Evolutionary conservation across 2,113 vertebrate species (phyloP), one percentile per base, ranked within the genome.

Genomic region (Tetrao urogallus): DNA sequence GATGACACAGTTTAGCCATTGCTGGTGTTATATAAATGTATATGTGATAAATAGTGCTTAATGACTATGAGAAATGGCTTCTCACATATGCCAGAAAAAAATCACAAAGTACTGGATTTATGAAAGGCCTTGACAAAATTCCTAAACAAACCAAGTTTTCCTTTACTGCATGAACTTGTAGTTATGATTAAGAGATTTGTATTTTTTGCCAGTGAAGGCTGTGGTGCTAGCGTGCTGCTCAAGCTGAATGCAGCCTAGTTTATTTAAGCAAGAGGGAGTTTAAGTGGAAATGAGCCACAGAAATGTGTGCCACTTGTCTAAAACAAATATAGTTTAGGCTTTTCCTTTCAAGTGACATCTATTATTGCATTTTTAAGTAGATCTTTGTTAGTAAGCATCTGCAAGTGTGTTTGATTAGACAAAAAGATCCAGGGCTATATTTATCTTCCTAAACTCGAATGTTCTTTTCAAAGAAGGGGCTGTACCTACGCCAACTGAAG

Each of bases 301-400:
- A 80, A 86, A 95, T 74, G 63, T 81, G 61, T 80, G 73, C 85
- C 90, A 85, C 92, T 96, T 96, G 92, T 91, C 84, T 95, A 96
- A 96, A 95, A 82, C 91, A 97, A 96, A 95, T 71, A 92, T 61
- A 70, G 54, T 87, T 79, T 82, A 43, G 63, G 24, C 76, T 83
- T 87, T 92, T 73, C 77, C 84, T 66, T 82, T 6, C 28, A 94
- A 94, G 75, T 63, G 43, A 86, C 52, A 89, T 82, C 47, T 80
- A 92, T 92, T 95, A 80, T 73, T 94, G 92, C 47, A 56, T 94
- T 91, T 95, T 88, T 50, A 89, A 94, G 88, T 95, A 90, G 84
- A 56, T 82, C 67, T 87, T 76, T 94, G 79, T 88, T 92, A 90
- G 82, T 71, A 71, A 95, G 86, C 72, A 86, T 92, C 52, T 82